A percentile compares a stretch with the other conserved stretches of the same genome.
Conservation (phyloP, 2,888 invertebrate species). For the Polydesmus complanatus region DNA sequence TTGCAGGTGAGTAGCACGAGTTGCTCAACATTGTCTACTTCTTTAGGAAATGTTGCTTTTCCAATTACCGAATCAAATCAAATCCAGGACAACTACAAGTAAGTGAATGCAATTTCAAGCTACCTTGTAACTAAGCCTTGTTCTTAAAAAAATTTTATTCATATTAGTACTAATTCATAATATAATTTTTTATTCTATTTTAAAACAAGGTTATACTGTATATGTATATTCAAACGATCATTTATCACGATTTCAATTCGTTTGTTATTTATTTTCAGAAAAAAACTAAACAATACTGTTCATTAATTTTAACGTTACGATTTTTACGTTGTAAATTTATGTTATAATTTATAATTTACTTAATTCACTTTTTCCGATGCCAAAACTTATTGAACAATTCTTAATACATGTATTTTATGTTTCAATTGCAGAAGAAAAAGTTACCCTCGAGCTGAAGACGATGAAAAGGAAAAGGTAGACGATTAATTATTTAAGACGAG, state of each 20-base stretch:
- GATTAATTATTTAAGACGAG: not conserved
- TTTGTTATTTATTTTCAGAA: not conserved
- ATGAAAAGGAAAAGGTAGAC: conserved; percentile 7
- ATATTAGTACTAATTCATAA: too few species aligned
- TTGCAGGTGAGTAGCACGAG: not conserved
- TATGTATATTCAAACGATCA: not conserved
- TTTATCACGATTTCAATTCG: not conserved
- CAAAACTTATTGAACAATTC: not conserved
- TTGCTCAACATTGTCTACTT: not conserved
- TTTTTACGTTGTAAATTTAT: too few species aligned
- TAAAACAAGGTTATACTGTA: too few species aligned
- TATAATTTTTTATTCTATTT: too few species aligned
- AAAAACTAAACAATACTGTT: too few species aligned
- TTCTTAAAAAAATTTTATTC: too few species aligned
- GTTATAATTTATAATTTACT: too few species aligned
- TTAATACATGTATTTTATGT: too few species aligned
- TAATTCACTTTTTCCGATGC: too few species aligned
- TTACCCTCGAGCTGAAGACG: conserved; percentile 9
- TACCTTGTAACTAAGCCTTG: too few species aligned
- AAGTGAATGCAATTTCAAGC: too few species aligned
- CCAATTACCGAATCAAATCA: not conserved
- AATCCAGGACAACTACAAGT: conserved; percentile 10
- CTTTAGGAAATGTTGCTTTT: not conserved
- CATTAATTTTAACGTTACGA: too few species aligned
- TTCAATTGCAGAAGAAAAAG: conserved; percentile 8